Percentiles rank a stretch among this genome's conserved stretches.
These are phyloP conservation scores for Drosophila sp. DNA, from an alignment of 1,140 invertebrate species.

Conservation along the genomic window DNA sequence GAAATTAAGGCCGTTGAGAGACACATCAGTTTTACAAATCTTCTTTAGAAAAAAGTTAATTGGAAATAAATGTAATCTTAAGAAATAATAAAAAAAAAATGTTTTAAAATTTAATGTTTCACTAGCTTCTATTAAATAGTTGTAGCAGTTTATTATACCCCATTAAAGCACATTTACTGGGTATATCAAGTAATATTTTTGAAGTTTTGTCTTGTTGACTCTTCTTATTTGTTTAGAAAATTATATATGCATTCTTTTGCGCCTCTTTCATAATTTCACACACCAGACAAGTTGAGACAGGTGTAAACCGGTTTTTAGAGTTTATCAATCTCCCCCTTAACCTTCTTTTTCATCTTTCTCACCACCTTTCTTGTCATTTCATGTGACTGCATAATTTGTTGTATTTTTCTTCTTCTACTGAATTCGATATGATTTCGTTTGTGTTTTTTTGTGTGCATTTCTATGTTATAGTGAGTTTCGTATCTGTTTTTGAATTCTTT, in stretches of 20 bases:
- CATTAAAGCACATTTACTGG: background rate
- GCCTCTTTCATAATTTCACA: slow-evolving; percentile 69
- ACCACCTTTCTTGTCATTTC: background rate
- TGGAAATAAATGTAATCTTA: too few species aligned
- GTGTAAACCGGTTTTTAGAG: slow-evolving; percentile 62
- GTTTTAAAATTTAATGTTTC: too few species aligned
- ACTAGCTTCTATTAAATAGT: background rate
- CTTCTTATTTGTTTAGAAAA: slow-evolving; percentile 54
- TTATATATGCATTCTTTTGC: slow-evolving; percentile 71
- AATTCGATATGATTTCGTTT: slow-evolving; percentile 22
- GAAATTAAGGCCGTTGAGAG: background rate
- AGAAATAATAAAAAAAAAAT: too few species aligned
- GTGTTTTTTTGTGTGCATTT: slow-evolving; percentile 53
- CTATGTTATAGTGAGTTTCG: slow-evolving; percentile 46
- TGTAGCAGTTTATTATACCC: background rate
- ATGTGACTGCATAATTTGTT: slow-evolving; percentile 41
- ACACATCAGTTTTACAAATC: too few species aligned
- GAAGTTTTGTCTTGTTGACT: slow-evolving; percentile 26
- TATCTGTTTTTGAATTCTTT: slow-evolving; percentile 50
- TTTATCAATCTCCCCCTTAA: background rate
- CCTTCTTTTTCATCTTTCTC: background rate
- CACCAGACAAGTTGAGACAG: slow-evolving; percentile 34
- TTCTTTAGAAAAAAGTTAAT: too few species aligned
- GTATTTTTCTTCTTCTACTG: slow-evolving; percentile 16
- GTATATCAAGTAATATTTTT: slow-evolving; percentile 16